Evolutionary conservation across 2,888 invertebrate species (phyloP).

Genomic region (Odontomyia ornata): DNA sequence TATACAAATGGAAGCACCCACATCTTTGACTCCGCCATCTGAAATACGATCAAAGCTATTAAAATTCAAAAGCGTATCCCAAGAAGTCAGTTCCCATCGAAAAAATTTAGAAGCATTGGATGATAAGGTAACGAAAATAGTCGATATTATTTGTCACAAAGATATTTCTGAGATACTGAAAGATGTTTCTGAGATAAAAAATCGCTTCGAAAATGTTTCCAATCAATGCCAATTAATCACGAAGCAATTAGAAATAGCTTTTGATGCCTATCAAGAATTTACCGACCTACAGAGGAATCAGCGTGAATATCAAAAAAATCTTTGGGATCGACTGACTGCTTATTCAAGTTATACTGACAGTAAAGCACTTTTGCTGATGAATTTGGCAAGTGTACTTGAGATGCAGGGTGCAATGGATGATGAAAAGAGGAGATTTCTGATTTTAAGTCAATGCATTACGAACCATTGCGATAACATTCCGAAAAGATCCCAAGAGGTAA

Average conservation of each 20-base stretch:
- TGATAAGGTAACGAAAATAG: slow-evolving; percentile 79
- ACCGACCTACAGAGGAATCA: slow-evolving; percentile 85
- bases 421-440: slow-evolving; percentile 79
- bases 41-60: slow-evolving; percentile 85
- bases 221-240: slow-evolving; percentile 74
- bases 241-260: slow-evolving; percentile 76
- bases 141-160: slow-evolving; percentile 66
- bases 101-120: slow-evolving; percentile 88
- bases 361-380: slow-evolving; percentile 82
- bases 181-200: slow-evolving; percentile 77
- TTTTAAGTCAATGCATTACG: slow-evolving; percentile 77
- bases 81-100: slow-evolving; percentile 91
- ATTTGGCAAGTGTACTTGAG: slow-evolving; percentile 81
- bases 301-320: slow-evolving; percentile 88
- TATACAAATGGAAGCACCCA: slow-evolving; percentile 65
- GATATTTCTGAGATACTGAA: slow-evolving; percentile 70
- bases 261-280: slow-evolving; percentile 86
- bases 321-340: slow-evolving; percentile 86
- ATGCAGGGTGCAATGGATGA: slow-evolving; percentile 81
- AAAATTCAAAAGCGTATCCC: slow-evolving; percentile 85
- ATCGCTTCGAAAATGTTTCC: slow-evolving; percentile 77
- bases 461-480: slow-evolving; percentile 76
- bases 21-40: slow-evolving; percentile 65
- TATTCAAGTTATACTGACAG: slow-evolving; percentile 89
- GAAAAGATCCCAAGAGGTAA: slow-evolving; percentile 82